These are phyloP conservation scores for Pachymerium ferrugineum DNA, from an alignment of 2,888 invertebrate species.

Conservation along the genomic window DNA sequence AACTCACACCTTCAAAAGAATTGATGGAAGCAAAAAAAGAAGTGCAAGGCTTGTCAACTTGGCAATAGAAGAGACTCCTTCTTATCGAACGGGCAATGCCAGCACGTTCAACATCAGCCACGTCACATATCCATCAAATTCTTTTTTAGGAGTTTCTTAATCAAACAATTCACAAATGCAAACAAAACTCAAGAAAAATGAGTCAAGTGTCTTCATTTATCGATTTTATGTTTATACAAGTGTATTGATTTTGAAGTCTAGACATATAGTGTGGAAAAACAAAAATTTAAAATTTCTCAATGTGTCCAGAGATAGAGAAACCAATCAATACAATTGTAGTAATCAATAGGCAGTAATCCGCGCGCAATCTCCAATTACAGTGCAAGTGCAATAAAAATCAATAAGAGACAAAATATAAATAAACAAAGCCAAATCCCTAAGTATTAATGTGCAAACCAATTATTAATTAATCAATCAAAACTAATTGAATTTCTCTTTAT, in stretches of 20 bases:
- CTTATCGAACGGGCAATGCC: slow-evolving; percentile 3
- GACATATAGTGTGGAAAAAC: too few relatives aligned
- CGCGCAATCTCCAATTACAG: background rate
- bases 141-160: too few relatives aligned
- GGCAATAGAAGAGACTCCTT: background rate
- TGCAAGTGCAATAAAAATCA: background rate
- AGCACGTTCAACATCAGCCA: background rate
- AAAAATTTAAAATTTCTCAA: too few relatives aligned
- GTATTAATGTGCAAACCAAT: background rate
- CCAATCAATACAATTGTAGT: background rate
- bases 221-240: too few relatives aligned
- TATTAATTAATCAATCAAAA: slow-evolving; percentile 5
- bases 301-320: too few relatives aligned
- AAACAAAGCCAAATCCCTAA: background rate
- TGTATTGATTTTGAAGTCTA: too few relatives aligned
- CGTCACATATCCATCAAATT: slow-evolving; percentile 2
- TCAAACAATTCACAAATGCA: too few relatives aligned
- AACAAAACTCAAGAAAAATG: too few relatives aligned
- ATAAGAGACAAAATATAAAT: background rate
- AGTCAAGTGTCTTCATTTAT: too few relatives aligned
- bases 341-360: background rate
- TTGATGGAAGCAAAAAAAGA: background rate
- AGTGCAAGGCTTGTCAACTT: background rate
- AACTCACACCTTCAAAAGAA: background rate
- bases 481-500: slow-evolving; percentile 32